Percentiles rank a stretch among this genome's conserved stretches.
phyloP scores from a whole-genome alignment of 2,797 vertebrate genomes.

The Esox lucius region DNA sequence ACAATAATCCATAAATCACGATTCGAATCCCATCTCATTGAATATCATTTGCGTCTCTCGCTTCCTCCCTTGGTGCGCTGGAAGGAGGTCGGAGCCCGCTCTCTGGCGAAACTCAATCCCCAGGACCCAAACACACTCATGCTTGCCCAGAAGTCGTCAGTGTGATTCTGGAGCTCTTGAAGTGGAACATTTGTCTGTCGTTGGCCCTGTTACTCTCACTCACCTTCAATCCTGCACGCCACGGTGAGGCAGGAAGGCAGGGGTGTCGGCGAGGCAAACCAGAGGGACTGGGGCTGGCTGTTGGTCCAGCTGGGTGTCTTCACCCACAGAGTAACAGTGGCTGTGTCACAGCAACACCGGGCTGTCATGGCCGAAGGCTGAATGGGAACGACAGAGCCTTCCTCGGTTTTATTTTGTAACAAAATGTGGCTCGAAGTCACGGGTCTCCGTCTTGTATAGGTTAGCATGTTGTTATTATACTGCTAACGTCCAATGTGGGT shows the following conservation, averaged over 20 bases:
- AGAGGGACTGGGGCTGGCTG: neutral
- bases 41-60: neutral
- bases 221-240: neutral
- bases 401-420: neutral
- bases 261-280: neutral
- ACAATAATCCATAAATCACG: conserved; percentile 3
- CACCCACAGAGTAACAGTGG: neutral
- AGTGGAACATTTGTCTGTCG: conserved; percentile 23
- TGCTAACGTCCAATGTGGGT: neutral
- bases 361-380: neutral
- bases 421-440: neutral
- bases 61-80: neutral
- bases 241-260: neutral
- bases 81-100: neutral
- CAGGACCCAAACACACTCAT: neutral
- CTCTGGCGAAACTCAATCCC: neutral
- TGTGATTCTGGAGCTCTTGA: neutral
- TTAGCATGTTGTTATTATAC: neutral
- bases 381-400: neutral
- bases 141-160: neutral
- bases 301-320: neutral
- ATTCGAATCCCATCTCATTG: neutral
- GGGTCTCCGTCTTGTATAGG: neutral
- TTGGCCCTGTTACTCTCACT: neutral
- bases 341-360: neutral